Conservation (phyloP, 2,113 vertebrate genomes). For the Pteruthius melanotis region DNA sequence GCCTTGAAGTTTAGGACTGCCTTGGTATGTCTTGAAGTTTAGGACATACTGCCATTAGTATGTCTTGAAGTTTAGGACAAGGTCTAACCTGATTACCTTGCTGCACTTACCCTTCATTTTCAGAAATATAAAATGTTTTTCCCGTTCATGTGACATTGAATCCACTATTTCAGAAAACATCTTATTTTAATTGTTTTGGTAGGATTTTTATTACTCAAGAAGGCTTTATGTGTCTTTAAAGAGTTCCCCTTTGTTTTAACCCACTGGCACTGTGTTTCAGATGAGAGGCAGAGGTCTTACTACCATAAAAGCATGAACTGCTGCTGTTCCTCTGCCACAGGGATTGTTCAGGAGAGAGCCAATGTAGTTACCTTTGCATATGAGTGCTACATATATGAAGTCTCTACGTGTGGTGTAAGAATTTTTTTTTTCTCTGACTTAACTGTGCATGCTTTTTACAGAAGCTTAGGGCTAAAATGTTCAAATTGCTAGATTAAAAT, state of each 20-base stretch:
- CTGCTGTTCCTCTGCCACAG: background rate
- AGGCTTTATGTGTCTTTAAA: background rate
- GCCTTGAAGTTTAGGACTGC: too few species aligned
- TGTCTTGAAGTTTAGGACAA: too few species aligned
- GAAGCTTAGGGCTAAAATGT: background rate
- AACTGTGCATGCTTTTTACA: background rate
- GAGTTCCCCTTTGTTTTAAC: background rate
- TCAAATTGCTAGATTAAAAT: background rate
- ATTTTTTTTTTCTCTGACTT: background rate
- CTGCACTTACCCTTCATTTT: background rate
- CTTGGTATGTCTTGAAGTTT: too few species aligned
- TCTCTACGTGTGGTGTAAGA: background rate
- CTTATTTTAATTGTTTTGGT: background rate
- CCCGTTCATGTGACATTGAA: background rate
- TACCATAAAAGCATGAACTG: background rate
- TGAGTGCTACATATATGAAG: background rate
- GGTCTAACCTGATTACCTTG: background rate
- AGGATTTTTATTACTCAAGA: background rate
- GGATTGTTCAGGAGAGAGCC: background rate
- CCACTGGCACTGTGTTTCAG: background rate
- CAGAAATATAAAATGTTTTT: background rate
- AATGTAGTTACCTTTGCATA: background rate
- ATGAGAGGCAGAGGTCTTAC: background rate
- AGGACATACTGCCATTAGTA: too few species aligned
- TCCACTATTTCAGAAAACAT: background rate